These are phyloP conservation scores for Falcunculus frontatus DNA, from an alignment of 2,113 vertebrate genomes.

Conservation along the genomic window DNA sequence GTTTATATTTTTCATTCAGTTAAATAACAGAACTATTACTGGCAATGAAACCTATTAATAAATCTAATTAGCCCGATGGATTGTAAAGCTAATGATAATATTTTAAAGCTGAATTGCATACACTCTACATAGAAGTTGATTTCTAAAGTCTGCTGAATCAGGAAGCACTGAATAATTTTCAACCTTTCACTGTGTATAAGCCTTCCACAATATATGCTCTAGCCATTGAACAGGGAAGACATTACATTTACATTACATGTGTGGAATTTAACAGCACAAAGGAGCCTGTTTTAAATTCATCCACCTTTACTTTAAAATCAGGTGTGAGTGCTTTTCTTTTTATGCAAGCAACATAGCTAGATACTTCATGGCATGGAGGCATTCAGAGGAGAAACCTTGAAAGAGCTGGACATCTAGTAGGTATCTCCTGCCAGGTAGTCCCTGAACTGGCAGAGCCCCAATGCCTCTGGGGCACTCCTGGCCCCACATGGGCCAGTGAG, in stretches of 20 bases:
- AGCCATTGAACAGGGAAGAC: neutral
- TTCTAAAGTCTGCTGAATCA: neutral
- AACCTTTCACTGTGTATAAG: neutral
- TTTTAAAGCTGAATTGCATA: neutral
- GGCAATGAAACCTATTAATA: neutral
- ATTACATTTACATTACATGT: neutral
- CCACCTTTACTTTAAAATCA: neutral
- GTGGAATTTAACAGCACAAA: neutral
- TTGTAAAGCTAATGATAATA: neutral
- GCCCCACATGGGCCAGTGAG: neutral
- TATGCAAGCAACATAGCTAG: neutral
- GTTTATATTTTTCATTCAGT: neutral
- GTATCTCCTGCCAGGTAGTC: neutral
- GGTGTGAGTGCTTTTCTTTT: neutral
- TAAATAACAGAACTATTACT: neutral
- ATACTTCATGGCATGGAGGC: neutral
- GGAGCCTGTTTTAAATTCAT: neutral
- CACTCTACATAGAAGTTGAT: neutral
- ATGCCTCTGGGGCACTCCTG: rapidly evolving
- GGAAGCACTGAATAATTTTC: neutral
- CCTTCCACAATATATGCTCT: neutral
- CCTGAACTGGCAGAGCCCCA: rapidly evolving
- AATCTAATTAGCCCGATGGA: neutral
- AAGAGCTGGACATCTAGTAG: neutral
- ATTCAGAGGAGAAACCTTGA: neutral